A percentile compares a stretch with the other conserved stretches of the same genome.
phyloP scores from a whole-genome alignment of 2,797 vertebrate genomes.

The Microctenopoma lineatum region DNA sequence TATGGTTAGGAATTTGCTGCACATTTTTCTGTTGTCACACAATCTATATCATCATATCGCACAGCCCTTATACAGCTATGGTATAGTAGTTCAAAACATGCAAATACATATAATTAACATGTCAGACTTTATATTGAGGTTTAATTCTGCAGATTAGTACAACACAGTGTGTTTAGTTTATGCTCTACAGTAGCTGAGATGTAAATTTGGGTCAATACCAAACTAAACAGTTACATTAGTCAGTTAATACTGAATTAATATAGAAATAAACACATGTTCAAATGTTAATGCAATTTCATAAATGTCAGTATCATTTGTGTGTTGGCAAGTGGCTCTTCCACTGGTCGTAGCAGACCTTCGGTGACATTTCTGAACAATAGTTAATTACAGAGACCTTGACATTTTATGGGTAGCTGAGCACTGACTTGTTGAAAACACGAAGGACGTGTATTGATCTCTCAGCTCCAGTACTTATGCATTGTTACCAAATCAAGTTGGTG shows the following conservation, averaged over 20 bases:
- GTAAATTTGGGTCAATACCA: background rate
- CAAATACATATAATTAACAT: too few relatives aligned
- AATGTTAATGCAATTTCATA: slow-evolving; percentile 30
- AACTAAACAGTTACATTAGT: slow-evolving; percentile 12
- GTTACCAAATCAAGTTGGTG: background rate
- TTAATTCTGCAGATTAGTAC: too few relatives aligned
- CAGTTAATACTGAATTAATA: background rate
- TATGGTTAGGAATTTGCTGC: too few relatives aligned
- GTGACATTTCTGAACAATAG: slow-evolving; percentile 47
- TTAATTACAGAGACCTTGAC: slow-evolving; percentile 15
- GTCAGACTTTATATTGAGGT: too few relatives aligned
- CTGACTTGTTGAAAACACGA: background rate
- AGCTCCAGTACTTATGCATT: background rate
- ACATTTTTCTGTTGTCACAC: too few relatives aligned
- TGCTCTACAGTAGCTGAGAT: background rate
- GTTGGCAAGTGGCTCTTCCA: background rate
- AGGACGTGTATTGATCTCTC: background rate
- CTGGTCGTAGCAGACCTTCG: slow-evolving; percentile 23
- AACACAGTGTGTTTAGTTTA: too few relatives aligned
- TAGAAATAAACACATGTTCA: slow-evolving; percentile 19
- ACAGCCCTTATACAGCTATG: too few relatives aligned
- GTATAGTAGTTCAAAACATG: too few relatives aligned
- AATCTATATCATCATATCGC: too few relatives aligned
- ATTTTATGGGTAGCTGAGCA: background rate
- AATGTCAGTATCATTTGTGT: slow-evolving; percentile 33